A percentile compares a stretch with the other conserved stretches of the same genome.
Conservation (phyloP, 2,797 vertebrate genomes). For the Chanos chanos region DNA sequence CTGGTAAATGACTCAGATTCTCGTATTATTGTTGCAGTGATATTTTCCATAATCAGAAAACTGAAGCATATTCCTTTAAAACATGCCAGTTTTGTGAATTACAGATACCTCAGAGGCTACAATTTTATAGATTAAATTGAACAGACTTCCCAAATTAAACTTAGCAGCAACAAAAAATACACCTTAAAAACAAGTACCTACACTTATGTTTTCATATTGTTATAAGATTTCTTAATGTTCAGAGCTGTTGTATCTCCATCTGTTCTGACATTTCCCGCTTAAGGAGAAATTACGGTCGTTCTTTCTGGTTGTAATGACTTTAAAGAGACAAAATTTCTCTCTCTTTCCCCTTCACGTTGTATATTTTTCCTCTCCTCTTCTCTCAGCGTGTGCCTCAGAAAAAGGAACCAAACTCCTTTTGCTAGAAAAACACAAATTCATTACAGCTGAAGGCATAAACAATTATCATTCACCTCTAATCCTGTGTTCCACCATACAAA, state of each 20-base stretch:
- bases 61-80: too few species aligned
- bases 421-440: slow-evolving; percentile 65
- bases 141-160: too few species aligned
- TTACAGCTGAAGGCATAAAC: slow-evolving; percentile 70
- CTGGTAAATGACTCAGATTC: too few species aligned
- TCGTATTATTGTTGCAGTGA: too few species aligned
- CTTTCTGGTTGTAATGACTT: too few species aligned
- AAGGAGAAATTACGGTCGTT: slow-evolving; percentile 6
- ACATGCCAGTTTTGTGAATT: too few species aligned
- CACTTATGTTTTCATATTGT: not conserved
- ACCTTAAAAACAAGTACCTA: not conserved
- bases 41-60: too few species aligned
- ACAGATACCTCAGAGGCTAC: too few species aligned
- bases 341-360: not conserved
- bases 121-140: too few species aligned
- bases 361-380: slow-evolving; percentile 17
- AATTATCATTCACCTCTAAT: slow-evolving; percentile 75
- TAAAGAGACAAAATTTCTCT: not conserved
- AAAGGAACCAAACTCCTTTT: slow-evolving; percentile 56
- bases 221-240: not conserved
- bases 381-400: slow-evolving; percentile 41
- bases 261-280: not conserved
- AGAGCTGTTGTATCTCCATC: too few species aligned
- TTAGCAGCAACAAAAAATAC: too few species aligned
- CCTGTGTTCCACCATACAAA: slow-evolving; percentile 67